phyloP scores from a whole-genome alignment of 2,113 vertebrate genomes.

The Myiozetetes cayanensis region DNA sequence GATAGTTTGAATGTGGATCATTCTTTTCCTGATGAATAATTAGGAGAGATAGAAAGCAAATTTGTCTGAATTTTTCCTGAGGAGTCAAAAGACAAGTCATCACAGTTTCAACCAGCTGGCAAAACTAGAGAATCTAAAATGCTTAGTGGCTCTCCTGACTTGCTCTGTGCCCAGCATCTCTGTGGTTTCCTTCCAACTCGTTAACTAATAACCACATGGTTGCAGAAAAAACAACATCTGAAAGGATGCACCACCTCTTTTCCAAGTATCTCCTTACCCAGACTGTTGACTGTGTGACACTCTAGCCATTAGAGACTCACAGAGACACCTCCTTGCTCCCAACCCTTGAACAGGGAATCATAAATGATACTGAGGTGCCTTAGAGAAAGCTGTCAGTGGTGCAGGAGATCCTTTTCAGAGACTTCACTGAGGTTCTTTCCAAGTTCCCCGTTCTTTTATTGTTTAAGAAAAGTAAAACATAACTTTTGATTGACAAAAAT shows the following conservation, averaged over 20 bases:
- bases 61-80: not conserved
- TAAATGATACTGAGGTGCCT: not conserved
- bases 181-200: not conserved
- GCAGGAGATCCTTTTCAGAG: not conserved
- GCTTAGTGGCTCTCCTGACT: not conserved
- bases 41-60: not conserved
- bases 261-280: not conserved
- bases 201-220: not conserved
- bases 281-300: not conserved
- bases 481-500: not conserved
- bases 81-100: not conserved
- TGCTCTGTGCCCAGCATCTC: not conserved
- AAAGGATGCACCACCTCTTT: not conserved
- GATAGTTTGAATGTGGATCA: not conserved
- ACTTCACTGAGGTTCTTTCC: not conserved
- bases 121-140: not conserved
- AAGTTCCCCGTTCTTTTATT: not conserved
- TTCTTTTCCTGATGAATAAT: not conserved
- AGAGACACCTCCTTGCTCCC: accelerated
- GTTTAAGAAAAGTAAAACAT: not conserved
- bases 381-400: not conserved
- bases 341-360: accelerated
- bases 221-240: not conserved
- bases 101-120: not conserved
- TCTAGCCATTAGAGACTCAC: not conserved